phyloP scores from a whole-genome alignment of 2,797 vertebrate species.

The Nyctibius grandis region DNA sequence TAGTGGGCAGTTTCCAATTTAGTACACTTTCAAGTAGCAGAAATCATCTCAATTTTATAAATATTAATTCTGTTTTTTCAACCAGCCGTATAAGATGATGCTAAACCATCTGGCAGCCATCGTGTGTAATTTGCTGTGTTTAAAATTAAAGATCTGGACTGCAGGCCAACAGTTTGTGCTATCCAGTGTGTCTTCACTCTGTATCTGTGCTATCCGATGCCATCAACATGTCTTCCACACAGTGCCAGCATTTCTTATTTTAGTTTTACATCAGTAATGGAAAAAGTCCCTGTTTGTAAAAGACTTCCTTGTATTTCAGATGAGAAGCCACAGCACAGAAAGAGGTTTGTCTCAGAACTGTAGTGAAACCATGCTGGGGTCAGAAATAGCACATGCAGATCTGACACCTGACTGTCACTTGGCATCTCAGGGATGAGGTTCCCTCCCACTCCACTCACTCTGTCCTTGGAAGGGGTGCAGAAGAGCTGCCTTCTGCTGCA shows the following conservation, averaged over 20 bases:
- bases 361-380: not conserved
- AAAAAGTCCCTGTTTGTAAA: not conserved
- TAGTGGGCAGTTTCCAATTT: not conserved
- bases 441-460: not conserved
- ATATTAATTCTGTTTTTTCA: not conserved
- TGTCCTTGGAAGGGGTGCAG: not conserved
- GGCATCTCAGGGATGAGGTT: not conserved
- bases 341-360: not conserved
- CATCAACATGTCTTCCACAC: not conserved
- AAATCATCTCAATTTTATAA: not conserved
- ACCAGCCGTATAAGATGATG: not conserved
- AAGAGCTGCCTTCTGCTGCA: not conserved
- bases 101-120: not conserved
- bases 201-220: not conserved
- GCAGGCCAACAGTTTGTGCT: not conserved
- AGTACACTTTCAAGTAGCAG: not conserved
- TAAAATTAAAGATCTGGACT: not conserved
- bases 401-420: not conserved
- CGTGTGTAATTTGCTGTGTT: not conserved
- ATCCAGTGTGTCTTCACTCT: not conserved
- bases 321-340: not conserved
- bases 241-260: too few relatives aligned
- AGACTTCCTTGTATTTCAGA: not conserved
- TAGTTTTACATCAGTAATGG: not conserved
- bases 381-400: not conserved